These are phyloP conservation scores for Sialia sialis DNA, from an alignment of 2,113 vertebrate species.

Conservation along the genomic window DNA sequence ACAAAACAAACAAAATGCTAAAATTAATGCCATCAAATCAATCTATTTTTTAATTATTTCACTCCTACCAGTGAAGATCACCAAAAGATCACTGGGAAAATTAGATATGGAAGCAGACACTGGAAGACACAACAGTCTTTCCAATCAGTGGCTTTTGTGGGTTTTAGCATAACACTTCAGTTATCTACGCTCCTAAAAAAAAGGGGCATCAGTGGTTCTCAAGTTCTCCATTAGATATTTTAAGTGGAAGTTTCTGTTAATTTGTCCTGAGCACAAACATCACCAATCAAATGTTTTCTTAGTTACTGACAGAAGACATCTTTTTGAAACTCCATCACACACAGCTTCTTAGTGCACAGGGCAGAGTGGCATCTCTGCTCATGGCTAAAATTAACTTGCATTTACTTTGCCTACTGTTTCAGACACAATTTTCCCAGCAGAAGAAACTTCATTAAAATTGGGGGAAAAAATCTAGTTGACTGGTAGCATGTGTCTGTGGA, in stretches of 20 bases:
- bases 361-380: fast-evolving
- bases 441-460: not conserved
- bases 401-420: not conserved
- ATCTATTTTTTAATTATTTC: not conserved
- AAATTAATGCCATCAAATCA: not conserved
- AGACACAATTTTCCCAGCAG: not conserved
- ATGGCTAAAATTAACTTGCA: not conserved
- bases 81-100: not conserved
- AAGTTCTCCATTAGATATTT: not conserved
- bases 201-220: not conserved
- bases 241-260: not conserved
- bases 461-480: not conserved
- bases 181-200: not conserved
- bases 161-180: not conserved
- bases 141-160: not conserved
- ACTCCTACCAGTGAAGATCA: not conserved
- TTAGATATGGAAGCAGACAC: not conserved
- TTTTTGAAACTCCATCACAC: not conserved
- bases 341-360: not conserved
- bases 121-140: not conserved
- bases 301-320: not conserved
- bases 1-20: not conserved
- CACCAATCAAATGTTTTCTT: not conserved
- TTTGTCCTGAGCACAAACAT: not conserved
- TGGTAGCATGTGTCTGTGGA: not conserved